Base-by-base conservation (phyloP, 2,113 vertebrate species). In the Phycodurus eques region DNA sequence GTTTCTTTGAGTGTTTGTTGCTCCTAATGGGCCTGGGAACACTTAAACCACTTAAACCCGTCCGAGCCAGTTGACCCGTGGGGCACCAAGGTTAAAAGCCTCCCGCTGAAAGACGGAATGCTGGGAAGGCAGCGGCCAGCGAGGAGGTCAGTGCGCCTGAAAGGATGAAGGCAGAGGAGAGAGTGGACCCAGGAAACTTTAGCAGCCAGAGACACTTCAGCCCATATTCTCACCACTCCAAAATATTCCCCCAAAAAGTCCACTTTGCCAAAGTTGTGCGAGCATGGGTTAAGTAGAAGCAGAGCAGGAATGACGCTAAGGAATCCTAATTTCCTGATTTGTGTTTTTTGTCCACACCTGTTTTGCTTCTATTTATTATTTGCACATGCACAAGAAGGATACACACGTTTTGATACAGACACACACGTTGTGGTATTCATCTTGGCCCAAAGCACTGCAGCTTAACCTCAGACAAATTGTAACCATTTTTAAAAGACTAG, bases 41-140 rank as follows among this genome's bases (percentile, higher is more conserved):
- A 88, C 88, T 91, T 85, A 88, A 73, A 79, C 80, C 85, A 88
- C 88, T 90, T 89, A 87, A 83, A 83, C 69, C 80, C 70, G 87
- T 83, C 85, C 87, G 84, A 87, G 84, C 81, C 74, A 64, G 70
- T 70, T 88, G 88, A 91, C 88, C 89, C 74, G 1, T 51, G 11
- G 85, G 85, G 75, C 80, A 70, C 68, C 5, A 27, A 62, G 87
- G 89, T 88, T 91, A 91, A 91, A 91, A 91, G 88, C 89, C 80
- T 77, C 66, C 68, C 81, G 83, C 67, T 91, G 89, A 91, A 77
- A 83, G 89, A 82, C 70, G 54, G 78, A 39, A 54, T 77, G 81
- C 78, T 67, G 70, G 11, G 67, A 47, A 51, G 53, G 47, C 61
- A 73, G 43, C 3, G 46, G 53, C 60, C 5, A 67, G 27, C 51